These are phyloP conservation scores for Leiothrix lutea DNA, from an alignment of 2,113 vertebrate species.

Conservation along the genomic window DNA sequence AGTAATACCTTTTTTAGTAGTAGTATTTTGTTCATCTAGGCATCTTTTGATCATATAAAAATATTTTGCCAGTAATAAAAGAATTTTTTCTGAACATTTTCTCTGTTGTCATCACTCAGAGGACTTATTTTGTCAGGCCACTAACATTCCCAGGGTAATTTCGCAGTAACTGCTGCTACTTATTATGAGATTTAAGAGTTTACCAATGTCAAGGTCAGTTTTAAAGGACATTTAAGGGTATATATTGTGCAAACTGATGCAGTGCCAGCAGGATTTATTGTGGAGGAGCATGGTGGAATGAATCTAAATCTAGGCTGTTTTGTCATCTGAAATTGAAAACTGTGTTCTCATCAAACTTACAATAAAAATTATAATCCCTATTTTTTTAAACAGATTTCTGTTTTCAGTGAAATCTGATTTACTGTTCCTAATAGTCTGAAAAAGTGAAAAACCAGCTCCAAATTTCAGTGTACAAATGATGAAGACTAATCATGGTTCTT, in stretches of 20 bases:
- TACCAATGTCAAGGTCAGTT: neutral
- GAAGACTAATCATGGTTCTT: neutral
- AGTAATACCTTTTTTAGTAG: rapidly evolving
- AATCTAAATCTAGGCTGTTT: neutral
- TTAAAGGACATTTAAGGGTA: neutral
- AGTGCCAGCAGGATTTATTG: neutral
- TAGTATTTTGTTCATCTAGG: neutral
- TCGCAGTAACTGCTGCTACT: neutral
- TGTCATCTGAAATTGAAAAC: neutral
- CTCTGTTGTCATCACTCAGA: neutral
- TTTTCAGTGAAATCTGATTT: neutral
- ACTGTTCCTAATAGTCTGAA: neutral
- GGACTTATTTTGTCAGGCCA: neutral
- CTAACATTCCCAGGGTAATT: neutral
- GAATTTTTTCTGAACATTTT: neutral
- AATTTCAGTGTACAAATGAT: neutral
- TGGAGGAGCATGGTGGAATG: neutral
- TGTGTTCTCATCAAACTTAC: neutral
- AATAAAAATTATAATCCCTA: neutral
- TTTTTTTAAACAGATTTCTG: neutral
- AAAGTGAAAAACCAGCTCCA: neutral
- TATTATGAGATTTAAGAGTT: neutral
- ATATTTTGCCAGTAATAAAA: neutral
- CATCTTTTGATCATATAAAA: neutral
- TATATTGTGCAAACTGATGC: neutral